These are phyloP conservation scores for Zygothrica quintamaculata DNA, from an alignment of 2,888 invertebrate genomes.

Conservation along the genomic window DNA sequence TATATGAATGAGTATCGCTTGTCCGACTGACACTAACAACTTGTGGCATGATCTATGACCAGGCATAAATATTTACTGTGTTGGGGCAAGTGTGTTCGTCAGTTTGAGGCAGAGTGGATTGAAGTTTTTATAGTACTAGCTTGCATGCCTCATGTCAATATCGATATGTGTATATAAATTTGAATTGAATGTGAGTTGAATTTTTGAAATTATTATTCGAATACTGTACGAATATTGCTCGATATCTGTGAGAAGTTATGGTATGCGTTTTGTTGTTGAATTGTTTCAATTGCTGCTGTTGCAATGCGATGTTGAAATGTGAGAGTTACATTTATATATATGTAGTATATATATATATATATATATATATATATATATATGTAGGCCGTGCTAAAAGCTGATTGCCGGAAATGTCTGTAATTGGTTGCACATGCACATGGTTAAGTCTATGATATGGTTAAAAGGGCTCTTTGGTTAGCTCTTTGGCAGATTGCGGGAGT, in stretches of 20 bases:
- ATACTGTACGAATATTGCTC: conserved; percentile 22
- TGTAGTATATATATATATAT: too few relatives aligned
- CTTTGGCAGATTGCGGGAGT: too few relatives aligned
- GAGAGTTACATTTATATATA: too few relatives aligned
- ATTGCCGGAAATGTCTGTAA: conserved; percentile 73
- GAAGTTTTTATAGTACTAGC: conserved; percentile 24
- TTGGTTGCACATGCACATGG: conserved; percentile 61
- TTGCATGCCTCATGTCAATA: conserved; percentile 46
- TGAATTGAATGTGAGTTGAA: conserved; percentile 57
- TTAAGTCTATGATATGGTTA: neutral
- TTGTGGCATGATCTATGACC: conserved; percentile 65
- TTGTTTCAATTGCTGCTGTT: conserved; percentile 13
- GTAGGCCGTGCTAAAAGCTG: conserved; percentile 64
- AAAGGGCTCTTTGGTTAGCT: too few relatives aligned
- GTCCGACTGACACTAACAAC: conserved; percentile 34
- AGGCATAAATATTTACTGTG: conserved; percentile 68
- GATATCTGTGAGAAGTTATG: conserved; percentile 34
- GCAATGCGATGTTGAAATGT: conserved; percentile 6
- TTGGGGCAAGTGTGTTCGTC: conserved; percentile 24
- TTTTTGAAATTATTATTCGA: conserved; percentile 66
- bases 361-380: too few relatives aligned
- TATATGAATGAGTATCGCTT: conserved; percentile 9
- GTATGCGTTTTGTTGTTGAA: conserved; percentile 11
- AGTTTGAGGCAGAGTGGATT: too few relatives aligned
- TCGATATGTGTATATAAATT: conserved; percentile 40